Base-by-base conservation (phyloP, 23 tunicate species). In the Diplosoma virens region DNA sequence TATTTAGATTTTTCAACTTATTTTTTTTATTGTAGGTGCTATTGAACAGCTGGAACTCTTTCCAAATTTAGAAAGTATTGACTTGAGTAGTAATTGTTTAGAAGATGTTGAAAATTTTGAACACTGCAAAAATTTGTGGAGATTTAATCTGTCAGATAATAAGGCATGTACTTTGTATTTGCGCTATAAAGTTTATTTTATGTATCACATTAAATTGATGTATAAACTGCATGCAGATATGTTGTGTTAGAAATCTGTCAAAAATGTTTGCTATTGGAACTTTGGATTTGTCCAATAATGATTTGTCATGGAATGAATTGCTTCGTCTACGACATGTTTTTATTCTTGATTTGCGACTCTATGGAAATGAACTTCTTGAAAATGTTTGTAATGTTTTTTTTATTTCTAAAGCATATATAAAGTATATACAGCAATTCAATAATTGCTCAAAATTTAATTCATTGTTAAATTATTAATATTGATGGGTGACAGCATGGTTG, bases 91-190 rank as follows among this genome's bases (percentile, higher is more conserved):
- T 50, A 89, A 89, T 36, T 84, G 84, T 72, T 55, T 89, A 31
- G 96, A 89, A 53, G 96, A 89, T 48, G 30, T 89, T 71, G 96
- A 89, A 59, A 80, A 86, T 5, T 84, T 82, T 69, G 80, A 82
- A 55, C 78, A 80, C 47, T 89, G 96, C 58, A 47, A 75, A 63
- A 66, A 89, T 63, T 52, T 89, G 25, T 89, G 96, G 96, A 89
- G 82, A 41, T 26, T 89, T 16, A 82, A 89, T 48, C 58, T 89
- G 29, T 71, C 88, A 35, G 82, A 89, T 53, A 89, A 89, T 58
- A 60, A 89, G 59, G 96, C 81, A 53, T 46, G 29, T 23, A 20
- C 25, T 11, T 41, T 9, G 9, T 56, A 20, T 20, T 56, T 56
- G 21, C 4, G 24, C 63, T 56, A 4, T 16, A 11, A 4, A 17